Evolutionary conservation across 2,888 invertebrate species (phyloP), one percentile per base, ranked within the genome.

Genomic region (Zygaena filipendulae): DNA sequence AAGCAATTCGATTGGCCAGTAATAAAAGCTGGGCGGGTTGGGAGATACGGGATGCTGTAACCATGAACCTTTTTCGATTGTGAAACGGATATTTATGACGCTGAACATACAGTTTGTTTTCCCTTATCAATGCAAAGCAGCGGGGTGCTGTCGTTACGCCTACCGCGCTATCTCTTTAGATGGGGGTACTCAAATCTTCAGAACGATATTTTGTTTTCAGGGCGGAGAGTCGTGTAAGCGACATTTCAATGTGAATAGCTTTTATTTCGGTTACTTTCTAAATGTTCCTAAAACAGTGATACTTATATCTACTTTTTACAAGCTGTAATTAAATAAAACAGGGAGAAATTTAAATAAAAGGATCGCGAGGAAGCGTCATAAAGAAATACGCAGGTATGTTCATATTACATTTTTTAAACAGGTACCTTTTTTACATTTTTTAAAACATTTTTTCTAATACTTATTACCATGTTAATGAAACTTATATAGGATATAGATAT

Each of bases 141-240:
- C 38, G 30, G 30, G 39, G 35, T 43, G 39, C 36, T 42, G 40
- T 55, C 59, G 66, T 53, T 57, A 68, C 74, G 70, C 74, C 72
- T 69, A 52, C 57, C 39, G 38, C 47, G 52, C 59, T 50, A 45
- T 49, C 45, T 43, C 48, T 51, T 52, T 54, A 53, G 51, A 49
- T 35, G 39, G 49, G 48, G 50, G 51, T 49, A 52, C 51, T 52
- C 49, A 39, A 45, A 42, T 52, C 49, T 56, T 50, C 50, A n/a
- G n/a, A n/a, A n/a, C 51, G 50, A 47, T 50, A 52, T 61, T 57
- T 59, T 59, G 58, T 59, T 67, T 69, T 67, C 62, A 63, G 57
- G 62, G 62, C 46, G 56, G 57, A 60, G 59, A 52, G 59, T 48
- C 43, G 45, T 49, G 61, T 61, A 55, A 62, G 61, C 54, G 62